phyloP scores from a whole-genome alignment of 1,140 invertebrate species.

The Lasioglossum albipes region DNA sequence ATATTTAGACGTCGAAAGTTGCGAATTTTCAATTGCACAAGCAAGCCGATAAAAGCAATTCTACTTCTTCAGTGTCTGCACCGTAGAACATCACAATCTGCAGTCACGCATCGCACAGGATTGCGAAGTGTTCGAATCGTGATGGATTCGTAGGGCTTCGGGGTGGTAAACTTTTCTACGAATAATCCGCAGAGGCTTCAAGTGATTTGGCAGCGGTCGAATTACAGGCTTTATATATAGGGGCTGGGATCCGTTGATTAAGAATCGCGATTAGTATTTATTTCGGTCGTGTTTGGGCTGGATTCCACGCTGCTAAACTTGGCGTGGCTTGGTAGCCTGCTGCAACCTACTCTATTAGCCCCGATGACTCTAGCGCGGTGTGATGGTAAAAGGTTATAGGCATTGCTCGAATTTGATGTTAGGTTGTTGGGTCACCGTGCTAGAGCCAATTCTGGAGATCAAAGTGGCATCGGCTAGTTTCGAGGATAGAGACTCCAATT shows the following conservation, averaged over 20 bases:
- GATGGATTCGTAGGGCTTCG: neutral
- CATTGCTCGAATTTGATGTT: slow-evolving; percentile 51
- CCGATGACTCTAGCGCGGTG: slow-evolving; percentile 64
- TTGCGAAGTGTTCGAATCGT: neutral
- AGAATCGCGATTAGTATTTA: slow-evolving; percentile 78
- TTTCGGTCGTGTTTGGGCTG: slow-evolving; percentile 76
- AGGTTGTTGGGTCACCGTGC: slow-evolving; percentile 16
- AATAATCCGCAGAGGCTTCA: slow-evolving; percentile 29
- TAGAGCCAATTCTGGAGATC: slow-evolving; percentile 27
- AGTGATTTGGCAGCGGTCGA: slow-evolving; percentile 41
- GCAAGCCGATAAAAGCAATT: too few species aligned
- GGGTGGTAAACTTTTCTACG: slow-evolving; percentile 7
- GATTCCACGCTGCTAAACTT: slow-evolving; percentile 74
- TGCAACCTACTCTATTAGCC: slow-evolving; percentile 78
- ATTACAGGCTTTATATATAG: slow-evolving; percentile 57
- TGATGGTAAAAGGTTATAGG: slow-evolving; percentile 66
- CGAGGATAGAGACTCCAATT: neutral
- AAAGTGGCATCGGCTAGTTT: neutral
- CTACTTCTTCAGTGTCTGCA: too few species aligned
- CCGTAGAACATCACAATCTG: too few species aligned
- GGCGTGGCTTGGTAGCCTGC: slow-evolving; percentile 66
- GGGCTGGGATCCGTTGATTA: slow-evolving; percentile 70
- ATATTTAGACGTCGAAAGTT: too few species aligned
- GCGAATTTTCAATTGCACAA: too few species aligned
- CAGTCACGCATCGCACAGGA: too few species aligned